Percentiles rank a stretch among this genome's conserved stretches.
Conservation (phyloP, 2,113 vertebrate species). For the Puma concolor region DNA sequence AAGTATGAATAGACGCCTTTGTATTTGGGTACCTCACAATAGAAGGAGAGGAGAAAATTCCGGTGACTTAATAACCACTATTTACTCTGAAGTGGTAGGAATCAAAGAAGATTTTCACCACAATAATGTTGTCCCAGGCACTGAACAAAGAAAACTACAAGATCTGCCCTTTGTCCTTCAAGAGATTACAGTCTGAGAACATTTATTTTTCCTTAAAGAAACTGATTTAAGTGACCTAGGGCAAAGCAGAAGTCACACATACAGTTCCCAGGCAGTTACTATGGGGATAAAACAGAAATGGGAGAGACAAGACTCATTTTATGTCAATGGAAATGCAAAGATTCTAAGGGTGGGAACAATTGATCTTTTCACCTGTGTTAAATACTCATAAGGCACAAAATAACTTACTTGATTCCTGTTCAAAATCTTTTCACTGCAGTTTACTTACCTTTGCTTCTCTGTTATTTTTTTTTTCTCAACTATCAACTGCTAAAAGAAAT, state of each 20-base stretch:
- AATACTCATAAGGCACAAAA: background rate
- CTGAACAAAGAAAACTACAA: conserved; percentile 15
- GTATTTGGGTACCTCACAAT: background rate
- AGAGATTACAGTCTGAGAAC: conserved; percentile 13
- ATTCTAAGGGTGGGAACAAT: background rate
- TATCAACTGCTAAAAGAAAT: background rate
- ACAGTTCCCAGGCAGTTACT: background rate
- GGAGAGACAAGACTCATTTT: background rate
- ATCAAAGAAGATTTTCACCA: background rate
- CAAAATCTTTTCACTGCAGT: background rate
- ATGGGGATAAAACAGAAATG: background rate
- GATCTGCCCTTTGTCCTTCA: background rate
- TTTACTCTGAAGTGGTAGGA: conserved; percentile 47
- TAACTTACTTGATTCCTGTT: background rate
- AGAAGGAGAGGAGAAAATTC: background rate
- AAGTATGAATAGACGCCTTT: background rate
- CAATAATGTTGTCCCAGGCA: background rate
- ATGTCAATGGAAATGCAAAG: background rate
- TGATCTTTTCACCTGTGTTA: background rate
- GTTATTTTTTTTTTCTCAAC: background rate
- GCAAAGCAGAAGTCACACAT: background rate
- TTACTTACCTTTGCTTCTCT: background rate
- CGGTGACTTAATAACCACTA: conserved; percentile 12
- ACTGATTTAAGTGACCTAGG: background rate
- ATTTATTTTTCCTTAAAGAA: conserved; percentile 33